These are phyloP conservation scores for Sesia apiformis DNA, from an alignment of 2,888 invertebrate species.

Conservation along the genomic window DNA sequence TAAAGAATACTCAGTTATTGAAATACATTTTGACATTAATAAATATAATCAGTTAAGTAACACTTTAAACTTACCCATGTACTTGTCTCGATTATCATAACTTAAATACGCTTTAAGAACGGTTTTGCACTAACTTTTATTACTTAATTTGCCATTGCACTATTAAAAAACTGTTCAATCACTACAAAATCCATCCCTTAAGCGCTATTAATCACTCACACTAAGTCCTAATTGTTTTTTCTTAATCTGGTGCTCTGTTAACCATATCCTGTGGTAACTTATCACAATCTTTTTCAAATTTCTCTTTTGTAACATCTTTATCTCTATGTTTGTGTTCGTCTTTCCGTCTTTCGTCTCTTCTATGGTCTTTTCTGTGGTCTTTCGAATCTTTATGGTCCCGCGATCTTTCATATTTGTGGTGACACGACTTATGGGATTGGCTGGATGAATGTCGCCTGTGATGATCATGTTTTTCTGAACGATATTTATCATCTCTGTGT, in stretches of 20 bases:
- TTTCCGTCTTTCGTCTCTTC: slow-evolving; percentile 33
- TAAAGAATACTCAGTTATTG: no score
- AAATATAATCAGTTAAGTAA: no score
- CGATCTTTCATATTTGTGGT: slow-evolving; percentile 36
- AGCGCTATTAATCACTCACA: no score
- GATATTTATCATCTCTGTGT: slow-evolving; percentile 36
- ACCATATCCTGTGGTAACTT: slow-evolving; percentile 41
- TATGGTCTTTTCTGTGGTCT: slow-evolving; percentile 45
- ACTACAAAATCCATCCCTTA: no score
- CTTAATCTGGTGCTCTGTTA: slow-evolving; percentile 56
- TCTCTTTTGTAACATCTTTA: slow-evolving; percentile 9
- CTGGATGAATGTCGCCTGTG: slow-evolving; percentile 51
- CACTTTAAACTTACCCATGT: no score
- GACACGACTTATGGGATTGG: slow-evolving; percentile 45
- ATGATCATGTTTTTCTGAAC: slow-evolving; percentile 33
- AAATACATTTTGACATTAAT: no score
- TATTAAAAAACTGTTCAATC: no score
- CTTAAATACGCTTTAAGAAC: no score
- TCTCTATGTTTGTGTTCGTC: slow-evolving; percentile 29
- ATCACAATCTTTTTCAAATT: slow-evolving; percentile 16
- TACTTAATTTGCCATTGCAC: no score
- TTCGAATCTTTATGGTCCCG: slow-evolving; percentile 25
- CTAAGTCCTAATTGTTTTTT: neutral
- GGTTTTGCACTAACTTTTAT: no score
- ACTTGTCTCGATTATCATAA: no score